Evolutionary conservation across 1,140 invertebrate genomes (phyloP).

Genomic region (Lithobius niger): DNA sequence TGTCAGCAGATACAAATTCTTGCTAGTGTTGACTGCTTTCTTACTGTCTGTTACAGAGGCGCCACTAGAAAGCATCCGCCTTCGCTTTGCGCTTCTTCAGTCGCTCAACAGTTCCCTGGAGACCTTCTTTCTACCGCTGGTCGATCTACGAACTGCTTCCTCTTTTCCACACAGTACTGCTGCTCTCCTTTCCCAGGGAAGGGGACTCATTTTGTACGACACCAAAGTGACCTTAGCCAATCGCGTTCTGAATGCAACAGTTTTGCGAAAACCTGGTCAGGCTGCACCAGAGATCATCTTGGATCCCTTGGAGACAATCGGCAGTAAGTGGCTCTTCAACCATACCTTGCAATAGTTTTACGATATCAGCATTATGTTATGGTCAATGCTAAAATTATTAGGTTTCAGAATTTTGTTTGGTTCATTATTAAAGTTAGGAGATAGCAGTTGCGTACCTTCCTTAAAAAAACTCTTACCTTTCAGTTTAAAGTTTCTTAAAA

Average conservation of each 20-base stretch:
- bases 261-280: conserved; percentile 29
- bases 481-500: no score
- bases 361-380: no score
- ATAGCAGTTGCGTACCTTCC: no score
- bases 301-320: conserved; percentile 29
- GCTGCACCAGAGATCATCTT: conserved; percentile 32
- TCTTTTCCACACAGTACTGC: conserved; percentile 22
- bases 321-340: conserved; percentile 25
- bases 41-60: no score
- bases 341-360: no score
- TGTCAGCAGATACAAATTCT: no score
- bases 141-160: conserved; percentile 27
- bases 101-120: conserved; percentile 29
- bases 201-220: conserved; percentile 29
- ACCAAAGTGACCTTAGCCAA: conserved; percentile 28
- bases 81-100: conserved; percentile 31
- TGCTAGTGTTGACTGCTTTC: no score
- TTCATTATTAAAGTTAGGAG: no score
- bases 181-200: conserved; percentile 21
- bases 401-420: no score
- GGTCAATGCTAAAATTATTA: no score
- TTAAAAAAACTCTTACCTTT: no score
- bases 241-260: conserved; percentile 29
- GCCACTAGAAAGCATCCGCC: conserved; percentile 28
- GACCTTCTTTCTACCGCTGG: conserved; percentile 29